Base-by-base conservation (phyloP, 2,888 invertebrate genomes). In the Ditula angustiorana region DNA sequence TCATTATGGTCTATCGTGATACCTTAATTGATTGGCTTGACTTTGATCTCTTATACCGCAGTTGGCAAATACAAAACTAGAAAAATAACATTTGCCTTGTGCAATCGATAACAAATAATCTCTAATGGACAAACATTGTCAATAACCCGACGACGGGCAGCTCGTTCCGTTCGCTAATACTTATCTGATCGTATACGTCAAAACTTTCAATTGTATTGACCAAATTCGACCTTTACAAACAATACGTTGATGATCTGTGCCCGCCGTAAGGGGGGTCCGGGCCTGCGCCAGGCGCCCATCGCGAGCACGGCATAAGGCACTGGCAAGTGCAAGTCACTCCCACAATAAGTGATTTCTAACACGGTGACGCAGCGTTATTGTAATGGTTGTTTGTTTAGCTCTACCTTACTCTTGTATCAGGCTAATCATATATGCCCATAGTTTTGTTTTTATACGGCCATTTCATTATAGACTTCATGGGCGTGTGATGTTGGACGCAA, bases 391-490 rank as follows among this genome's bases (percentile, higher is more conserved):
- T 92, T 92, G 92, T 92, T 92, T 92, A 91, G 90, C 83, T 91
- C 91, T 91, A 90, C 92, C 92, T 92, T 89, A 90, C 91, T 85
- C 91, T 86, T 92, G 92, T 92, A 92, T 92, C 90, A 84, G 82
- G 82, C 91, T 92, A 92, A 92, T 92, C 92, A 90, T 92, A 90
- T 91, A 92, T 92, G 90, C 91, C 89, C 87, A 87, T 88, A 88
- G 90, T 91, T 92, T 92, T 92, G 90, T 92, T 92, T 92, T 92
- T 91, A 87, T 91, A 88, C 76, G 79, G 82, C 80, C 83, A 86
- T 90, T 90, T 90, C 90, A 91, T 92, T 92, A 91, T 89, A 88
- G 90, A 90, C 89, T 91, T 91, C 90, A 91, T 90, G 90, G 91
- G 92, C 91, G 90, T 90, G 87, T 88, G 88, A 89, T 90, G 90